phyloP scores from a whole-genome alignment of 1,140 invertebrate species.

The Hyles vespertilio region DNA sequence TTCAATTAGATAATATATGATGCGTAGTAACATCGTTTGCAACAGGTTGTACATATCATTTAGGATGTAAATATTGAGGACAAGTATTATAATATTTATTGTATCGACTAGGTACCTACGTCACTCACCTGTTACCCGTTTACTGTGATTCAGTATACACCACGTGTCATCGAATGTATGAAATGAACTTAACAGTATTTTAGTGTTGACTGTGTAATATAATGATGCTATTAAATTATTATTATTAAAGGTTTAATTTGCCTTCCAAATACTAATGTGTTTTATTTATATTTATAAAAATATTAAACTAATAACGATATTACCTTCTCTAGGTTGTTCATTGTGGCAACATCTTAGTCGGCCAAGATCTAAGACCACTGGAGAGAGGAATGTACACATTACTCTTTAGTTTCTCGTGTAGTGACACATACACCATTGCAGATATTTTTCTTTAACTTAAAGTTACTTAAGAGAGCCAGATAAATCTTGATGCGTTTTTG shows the following conservation, averaged over 20 bases:
- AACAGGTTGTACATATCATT: conserved; percentile 59
- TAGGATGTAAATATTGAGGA: conserved; percentile 69
- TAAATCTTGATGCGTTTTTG: too few species aligned
- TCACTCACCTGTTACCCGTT: conserved; percentile 31
- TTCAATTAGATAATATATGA: conserved; percentile 56
- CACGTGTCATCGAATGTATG: conserved; percentile 44
- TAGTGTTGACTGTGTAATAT: conserved; percentile 70
- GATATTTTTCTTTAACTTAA: too few species aligned
- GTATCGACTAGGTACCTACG: conserved; percentile 18
- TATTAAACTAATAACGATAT: too few species aligned
- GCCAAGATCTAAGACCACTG: too few species aligned
- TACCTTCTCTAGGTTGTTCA: too few species aligned
- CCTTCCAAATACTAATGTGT: conserved; percentile 34
- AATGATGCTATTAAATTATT: conserved; percentile 66
- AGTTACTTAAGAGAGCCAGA: too few species aligned
- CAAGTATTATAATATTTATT: conserved; percentile 46
- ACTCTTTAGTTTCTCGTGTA: too few species aligned
- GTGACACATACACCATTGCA: too few species aligned
- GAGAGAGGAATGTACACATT: too few species aligned
- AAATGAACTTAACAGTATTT: conserved; percentile 64
- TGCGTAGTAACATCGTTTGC: conserved; percentile 28
- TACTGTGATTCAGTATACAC: conserved; percentile 62
- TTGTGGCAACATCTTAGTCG: too few species aligned
- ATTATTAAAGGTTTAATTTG: conserved; percentile 62
- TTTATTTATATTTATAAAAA: conserved; percentile 30